Evolutionary conservation across 2,888 invertebrate species (phyloP).

Genomic region (Cecidostiba fungosa): DNA sequence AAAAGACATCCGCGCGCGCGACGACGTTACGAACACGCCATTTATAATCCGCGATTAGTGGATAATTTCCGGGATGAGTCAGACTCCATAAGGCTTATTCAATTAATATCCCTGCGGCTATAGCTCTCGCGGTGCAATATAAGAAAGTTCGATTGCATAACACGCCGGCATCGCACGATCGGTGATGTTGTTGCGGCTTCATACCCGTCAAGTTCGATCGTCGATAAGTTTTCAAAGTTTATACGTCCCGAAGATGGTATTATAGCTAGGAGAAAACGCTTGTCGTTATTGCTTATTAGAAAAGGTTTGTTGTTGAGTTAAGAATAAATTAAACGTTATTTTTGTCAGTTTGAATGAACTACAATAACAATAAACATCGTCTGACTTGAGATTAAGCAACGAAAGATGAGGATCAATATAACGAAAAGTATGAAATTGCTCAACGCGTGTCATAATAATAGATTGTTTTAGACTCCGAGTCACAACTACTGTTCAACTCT

Average conservation of each 20-base stretch:
- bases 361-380: background rate
- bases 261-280: background rate
- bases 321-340: no score
- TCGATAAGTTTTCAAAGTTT: constrained; percentile 19
- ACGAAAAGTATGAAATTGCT: background rate
- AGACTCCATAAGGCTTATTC: constrained; percentile 14
- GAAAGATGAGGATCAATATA: background rate
- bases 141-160: constrained; percentile 38
- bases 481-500: background rate
- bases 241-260: background rate
- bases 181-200: constrained; percentile 15
- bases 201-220: constrained; percentile 7
- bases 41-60: constrained; percentile 32
- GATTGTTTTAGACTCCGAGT: background rate
- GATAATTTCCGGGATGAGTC: constrained; percentile 51
- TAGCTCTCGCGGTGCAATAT: background rate
- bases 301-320: background rate
- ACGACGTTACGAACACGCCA: constrained; percentile 23
- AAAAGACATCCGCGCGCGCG: background rate
- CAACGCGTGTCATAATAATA: background rate
- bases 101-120: constrained; percentile 25
- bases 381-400: background rate
- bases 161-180: background rate
- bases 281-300: background rate
- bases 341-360: no score